Evolutionary conservation across 2,888 invertebrate species (phyloP).

Genomic region (Ligdia adustata): DNA sequence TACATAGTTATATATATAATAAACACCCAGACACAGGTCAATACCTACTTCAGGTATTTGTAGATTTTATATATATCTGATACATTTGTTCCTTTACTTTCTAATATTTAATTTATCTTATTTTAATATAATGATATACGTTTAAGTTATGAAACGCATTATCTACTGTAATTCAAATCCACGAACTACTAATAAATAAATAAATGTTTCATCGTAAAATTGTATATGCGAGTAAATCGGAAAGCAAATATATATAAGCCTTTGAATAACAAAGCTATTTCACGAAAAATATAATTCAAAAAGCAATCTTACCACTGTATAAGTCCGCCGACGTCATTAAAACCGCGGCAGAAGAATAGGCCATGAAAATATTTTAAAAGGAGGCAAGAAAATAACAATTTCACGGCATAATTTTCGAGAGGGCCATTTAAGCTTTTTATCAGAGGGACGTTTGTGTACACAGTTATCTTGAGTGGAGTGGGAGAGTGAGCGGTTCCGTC

Average conservation of each 20-base stretch:
- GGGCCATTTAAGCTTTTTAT: slow-evolving; percentile 79
- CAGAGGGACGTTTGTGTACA: slow-evolving; percentile 73
- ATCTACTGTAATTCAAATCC: no score
- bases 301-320: slow-evolving; percentile 65
- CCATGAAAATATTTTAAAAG: slow-evolving; percentile 60
- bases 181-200: no score
- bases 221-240: no score
- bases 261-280: slow-evolving; percentile 50
- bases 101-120: no score
- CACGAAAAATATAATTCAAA: slow-evolving; percentile 50
- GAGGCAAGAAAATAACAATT: slow-evolving; percentile 75
- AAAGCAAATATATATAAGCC: slow-evolving; percentile 38
- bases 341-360: slow-evolving; percentile 58
- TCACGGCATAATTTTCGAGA: slow-evolving; percentile 72
- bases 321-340: slow-evolving; percentile 65
- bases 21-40: no score
- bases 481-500: slow-evolving; percentile 63
- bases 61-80: no score
- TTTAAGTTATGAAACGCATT: no score
- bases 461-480: slow-evolving; percentile 71
- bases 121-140: no score
- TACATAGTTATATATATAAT: no score
- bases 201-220: no score
- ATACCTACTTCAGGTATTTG: no score
- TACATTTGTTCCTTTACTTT: no score